These are phyloP conservation scores for Sinocyclocheilus grahami DNA, from an alignment of 2,113 vertebrate species.

Conservation along the genomic window DNA sequence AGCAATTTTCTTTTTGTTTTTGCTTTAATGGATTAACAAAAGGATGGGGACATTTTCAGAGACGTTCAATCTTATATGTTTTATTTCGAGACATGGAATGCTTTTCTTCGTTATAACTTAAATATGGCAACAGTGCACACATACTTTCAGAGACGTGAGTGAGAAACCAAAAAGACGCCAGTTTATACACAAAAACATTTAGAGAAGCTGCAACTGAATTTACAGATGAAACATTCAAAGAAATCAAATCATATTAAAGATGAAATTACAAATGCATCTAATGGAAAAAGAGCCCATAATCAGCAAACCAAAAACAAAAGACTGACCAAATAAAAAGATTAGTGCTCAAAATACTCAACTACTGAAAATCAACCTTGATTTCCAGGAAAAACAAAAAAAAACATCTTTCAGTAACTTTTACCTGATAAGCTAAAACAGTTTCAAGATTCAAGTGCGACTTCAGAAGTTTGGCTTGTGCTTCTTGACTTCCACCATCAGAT, in stretches of 20 bases:
- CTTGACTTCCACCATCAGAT: constrained; percentile 95
- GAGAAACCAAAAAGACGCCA: background rate
- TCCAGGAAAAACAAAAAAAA: background rate
- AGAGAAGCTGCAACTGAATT: background rate
- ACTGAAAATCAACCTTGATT: background rate
- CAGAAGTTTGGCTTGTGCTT: constrained; percentile 94
- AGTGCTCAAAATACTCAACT: background rate
- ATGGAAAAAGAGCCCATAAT: background rate
- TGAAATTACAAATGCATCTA: background rate
- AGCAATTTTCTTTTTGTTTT: no score
- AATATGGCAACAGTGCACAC: background rate
- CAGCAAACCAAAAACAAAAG: background rate
- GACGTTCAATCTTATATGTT: background rate
- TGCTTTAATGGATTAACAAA: background rate
- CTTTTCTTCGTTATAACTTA: background rate
- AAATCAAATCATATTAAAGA: background rate
- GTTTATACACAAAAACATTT: background rate
- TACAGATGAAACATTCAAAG: background rate
- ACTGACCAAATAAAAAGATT: background rate
- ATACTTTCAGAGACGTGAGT: background rate
- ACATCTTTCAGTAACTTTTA: background rate
- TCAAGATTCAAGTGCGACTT: background rate
- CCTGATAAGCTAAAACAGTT: background rate
- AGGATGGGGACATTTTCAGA: background rate
- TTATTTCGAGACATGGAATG: background rate